phyloP scores from a whole-genome alignment of 1,140 invertebrate genomes.

The Cydia pomonella region DNA sequence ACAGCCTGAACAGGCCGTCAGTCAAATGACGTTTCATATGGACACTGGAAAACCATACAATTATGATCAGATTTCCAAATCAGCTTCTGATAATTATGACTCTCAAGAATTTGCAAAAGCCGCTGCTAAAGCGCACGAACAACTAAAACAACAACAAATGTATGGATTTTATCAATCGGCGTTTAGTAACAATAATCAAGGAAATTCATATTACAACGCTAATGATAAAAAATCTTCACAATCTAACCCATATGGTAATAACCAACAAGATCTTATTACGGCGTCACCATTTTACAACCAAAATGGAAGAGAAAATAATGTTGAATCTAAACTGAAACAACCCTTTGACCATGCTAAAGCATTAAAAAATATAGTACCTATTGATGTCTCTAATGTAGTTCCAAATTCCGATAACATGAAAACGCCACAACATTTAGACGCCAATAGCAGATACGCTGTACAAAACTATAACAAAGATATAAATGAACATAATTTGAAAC shows the following conservation, averaged over 20 bases:
- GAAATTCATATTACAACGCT: conserved; percentile 43
- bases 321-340: conserved; percentile 58
- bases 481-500: conserved; percentile 57
- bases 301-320: conserved; percentile 52
- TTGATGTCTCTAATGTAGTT: conserved; percentile 73
- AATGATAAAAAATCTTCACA: conserved; percentile 56
- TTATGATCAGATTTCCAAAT: conserved; percentile 66
- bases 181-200: conserved; percentile 39
- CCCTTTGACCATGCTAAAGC: conserved; percentile 78
- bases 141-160: conserved; percentile 56
- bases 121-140: conserved; percentile 74
- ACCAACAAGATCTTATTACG: conserved; percentile 63
- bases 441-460: conserved; percentile 50
- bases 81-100: conserved; percentile 55
- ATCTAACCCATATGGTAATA: conserved; percentile 51
- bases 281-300: conserved; percentile 60
- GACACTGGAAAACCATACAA: conserved; percentile 66
- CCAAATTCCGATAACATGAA: conserved; percentile 57
- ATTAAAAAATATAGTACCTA: conserved; percentile 76
- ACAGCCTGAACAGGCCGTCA: conserved; percentile 56
- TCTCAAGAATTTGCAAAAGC: conserved; percentile 73
- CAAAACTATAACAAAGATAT: conserved; percentile 57
- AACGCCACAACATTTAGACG: conserved; percentile 42
- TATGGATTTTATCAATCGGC: conserved; percentile 43
- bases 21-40: conserved; percentile 72